These are phyloP conservation scores for Mythimna loreyi DNA, from an alignment of 2,888 invertebrate species.

Conservation along the genomic window DNA sequence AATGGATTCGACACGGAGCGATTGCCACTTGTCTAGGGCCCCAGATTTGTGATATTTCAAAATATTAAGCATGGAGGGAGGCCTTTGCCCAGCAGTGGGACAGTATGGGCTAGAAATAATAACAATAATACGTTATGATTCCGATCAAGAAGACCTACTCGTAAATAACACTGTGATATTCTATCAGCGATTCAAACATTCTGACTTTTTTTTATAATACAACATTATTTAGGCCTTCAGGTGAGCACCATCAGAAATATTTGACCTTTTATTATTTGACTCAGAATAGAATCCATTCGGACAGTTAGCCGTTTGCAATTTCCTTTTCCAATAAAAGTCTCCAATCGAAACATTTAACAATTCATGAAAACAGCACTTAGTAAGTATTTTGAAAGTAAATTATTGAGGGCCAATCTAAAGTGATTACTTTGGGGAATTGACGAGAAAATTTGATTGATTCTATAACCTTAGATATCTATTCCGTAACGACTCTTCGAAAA, in stretches of 20 bases:
- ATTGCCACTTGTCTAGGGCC: no score
- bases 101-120: no score
- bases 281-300: neutral
- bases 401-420: constrained; percentile 34
- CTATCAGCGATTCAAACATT: no score
- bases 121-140: no score
- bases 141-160: no score
- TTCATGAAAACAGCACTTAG: constrained; percentile 52
- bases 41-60: no score
- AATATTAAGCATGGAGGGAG: no score
- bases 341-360: constrained; percentile 44
- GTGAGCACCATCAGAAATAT: neutral
- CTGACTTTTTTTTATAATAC: no score
- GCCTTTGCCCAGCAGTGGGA: no score
- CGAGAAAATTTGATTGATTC: constrained; percentile 46
- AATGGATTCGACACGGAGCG: no score
- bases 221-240: neutral
- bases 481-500: constrained; percentile 5
- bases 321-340: constrained; percentile 36
- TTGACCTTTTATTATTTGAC: neutral
- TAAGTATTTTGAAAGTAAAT: constrained; percentile 51
- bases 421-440: constrained; percentile 47
- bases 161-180: no score
- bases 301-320: constrained; percentile 26
- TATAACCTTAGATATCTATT: constrained; percentile 1